These are phyloP conservation scores for Cacatua alba DNA, from an alignment of 2,113 vertebrate species.

Conservation along the genomic window DNA sequence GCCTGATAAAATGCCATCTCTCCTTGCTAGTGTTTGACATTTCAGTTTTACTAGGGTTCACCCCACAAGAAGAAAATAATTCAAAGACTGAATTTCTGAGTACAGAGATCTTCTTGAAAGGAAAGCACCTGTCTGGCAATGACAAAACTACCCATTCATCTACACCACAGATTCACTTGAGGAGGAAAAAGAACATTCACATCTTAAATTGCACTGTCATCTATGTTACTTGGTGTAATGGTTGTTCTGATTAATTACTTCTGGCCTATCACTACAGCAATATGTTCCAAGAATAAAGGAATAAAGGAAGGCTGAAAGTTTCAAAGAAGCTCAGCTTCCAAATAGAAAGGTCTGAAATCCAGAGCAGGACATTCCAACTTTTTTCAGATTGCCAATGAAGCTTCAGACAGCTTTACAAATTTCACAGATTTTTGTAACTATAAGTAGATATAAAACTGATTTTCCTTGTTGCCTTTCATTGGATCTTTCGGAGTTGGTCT, in stretches of 20 bases:
- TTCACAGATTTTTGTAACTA: neutral
- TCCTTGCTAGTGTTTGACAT: constrained; percentile 31
- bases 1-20: constrained; percentile 18
- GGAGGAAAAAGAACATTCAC: constrained; percentile 25
- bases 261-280: neutral
- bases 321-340: neutral
- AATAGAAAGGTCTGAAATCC: neutral
- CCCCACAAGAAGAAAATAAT: neutral
- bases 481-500: neutral
- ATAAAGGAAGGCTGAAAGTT: neutral
- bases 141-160: constrained; percentile 11
- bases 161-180: neutral
- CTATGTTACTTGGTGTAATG: neutral
- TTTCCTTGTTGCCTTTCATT: neutral
- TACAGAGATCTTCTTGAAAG: neutral
- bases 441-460: neutral
- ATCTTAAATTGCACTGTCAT: neutral
- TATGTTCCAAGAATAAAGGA: neutral
- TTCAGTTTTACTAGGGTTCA: constrained; percentile 46
- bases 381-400: neutral
- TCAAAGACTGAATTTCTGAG: constrained; percentile 25
- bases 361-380: neutral
- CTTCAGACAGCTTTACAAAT: neutral
- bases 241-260: neutral
- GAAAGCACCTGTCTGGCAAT: neutral